Evolutionary conservation across 2,113 vertebrate species (phyloP), one percentile per base, ranked within the genome.

Genomic region (Fukomys damarensis): DNA sequence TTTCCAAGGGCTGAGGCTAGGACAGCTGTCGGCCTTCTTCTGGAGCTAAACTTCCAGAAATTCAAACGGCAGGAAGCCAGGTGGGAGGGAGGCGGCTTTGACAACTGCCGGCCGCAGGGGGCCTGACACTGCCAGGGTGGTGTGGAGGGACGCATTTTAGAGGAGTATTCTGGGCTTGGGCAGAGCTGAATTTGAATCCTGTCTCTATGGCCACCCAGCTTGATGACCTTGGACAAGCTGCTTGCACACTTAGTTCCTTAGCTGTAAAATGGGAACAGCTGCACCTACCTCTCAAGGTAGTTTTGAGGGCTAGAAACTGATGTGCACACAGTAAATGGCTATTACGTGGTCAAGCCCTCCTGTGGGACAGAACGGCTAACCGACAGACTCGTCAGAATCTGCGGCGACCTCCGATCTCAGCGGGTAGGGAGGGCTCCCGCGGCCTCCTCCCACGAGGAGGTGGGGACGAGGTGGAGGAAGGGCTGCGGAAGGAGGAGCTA

Each of bases 401-500:
- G 38, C 16, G 43, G 16, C 3, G 22, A 65, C 38, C 68, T 92
- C 26, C 0, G 0, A n/a, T 85, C 77, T 9, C 2, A 3, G 38
- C 56, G 74, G 17, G 7, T 16, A 41, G 94, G 63, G 83, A 91
- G 49, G 77, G 52, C 76, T 54, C 86, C 84, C 0, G 35, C 3
- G 9, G 95, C 72, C 93, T n/a, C 96, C 94, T 93, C 95, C 91
- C 83, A 70, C 63, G 66, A 28, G 96, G 97, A 94, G 97, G 97
- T 92, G 97, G 97, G 97, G 97, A 97, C 95, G 20, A 43, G 56
- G 86, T 91, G 94, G 96, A 80, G 97, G 91, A 88, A 81, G 93
- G 95, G 94, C 94, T n/a, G 32, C 35, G 2, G 88, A 93, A 83
- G 97, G 97, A 94, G 98, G 98, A 94, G 97, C 94, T 95, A 46